A percentile compares a stretch with the other conserved stretches of the same genome.
phyloP scores from a whole-genome alignment of 2,888 invertebrate genomes.

The Bombylius discolor region DNA sequence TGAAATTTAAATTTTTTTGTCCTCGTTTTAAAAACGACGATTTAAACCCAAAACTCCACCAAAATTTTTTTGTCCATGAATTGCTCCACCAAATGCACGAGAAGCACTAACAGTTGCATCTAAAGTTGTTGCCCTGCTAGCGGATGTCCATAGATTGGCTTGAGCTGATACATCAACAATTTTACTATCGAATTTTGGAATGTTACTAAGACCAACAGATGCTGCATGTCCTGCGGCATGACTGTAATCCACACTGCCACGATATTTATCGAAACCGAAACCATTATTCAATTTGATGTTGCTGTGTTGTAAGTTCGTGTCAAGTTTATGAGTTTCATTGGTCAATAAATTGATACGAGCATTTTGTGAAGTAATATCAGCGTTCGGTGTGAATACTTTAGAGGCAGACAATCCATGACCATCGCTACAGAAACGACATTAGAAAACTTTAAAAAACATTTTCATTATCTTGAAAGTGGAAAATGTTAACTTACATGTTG shows the following conservation, averaged over 20 bases:
- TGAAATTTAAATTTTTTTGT: no score
- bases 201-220: conserved; percentile 19
- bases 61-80: conserved; percentile 16
- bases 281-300: conserved; percentile 18
- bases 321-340: conserved; percentile 15
- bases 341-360: conserved; percentile 21
- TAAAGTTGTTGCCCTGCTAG: conserved; percentile 20
- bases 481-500: conserved; percentile 5
- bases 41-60: conserved; percentile 18
- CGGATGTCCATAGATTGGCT: conserved; percentile 24
- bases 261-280: conserved; percentile 21
- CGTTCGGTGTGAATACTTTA: conserved; percentile 20
- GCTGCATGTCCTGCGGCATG: conserved; percentile 21
- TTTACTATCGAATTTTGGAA: conserved; percentile 23
- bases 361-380: conserved; percentile 16
- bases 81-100: conserved; percentile 20
- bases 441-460: background rate
- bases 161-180: conserved; percentile 19
- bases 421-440: conserved; percentile 16
- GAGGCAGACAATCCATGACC: conserved; percentile 21
- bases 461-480: background rate
- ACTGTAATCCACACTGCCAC: conserved; percentile 21
- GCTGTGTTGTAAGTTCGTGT: conserved; percentile 22
- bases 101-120: conserved; percentile 22
- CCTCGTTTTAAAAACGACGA: conserved; percentile 16